phyloP scores from a whole-genome alignment of 30 jellyfish, hydroid and myxozoan genomes.

The Aurelia aurita complex sp. Pacific region DNA sequence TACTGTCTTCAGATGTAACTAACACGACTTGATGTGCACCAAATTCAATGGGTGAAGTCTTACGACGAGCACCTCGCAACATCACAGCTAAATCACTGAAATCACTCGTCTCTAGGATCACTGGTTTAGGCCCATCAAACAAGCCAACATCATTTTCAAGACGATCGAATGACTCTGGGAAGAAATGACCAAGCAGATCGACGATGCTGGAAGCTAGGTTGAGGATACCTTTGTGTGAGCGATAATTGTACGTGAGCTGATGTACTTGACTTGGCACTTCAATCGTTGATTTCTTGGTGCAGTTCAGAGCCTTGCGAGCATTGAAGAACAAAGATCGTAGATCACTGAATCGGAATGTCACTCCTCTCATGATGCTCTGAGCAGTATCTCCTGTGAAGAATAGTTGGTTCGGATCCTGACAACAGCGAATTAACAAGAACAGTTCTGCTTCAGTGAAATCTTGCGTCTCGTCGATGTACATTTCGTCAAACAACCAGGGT shows the following conservation, averaged over 20 bases:
- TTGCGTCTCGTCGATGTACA: constrained; percentile 90
- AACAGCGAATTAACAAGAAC: constrained; percentile 63
- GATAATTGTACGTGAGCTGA: constrained; percentile 81
- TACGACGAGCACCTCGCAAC: constrained; percentile 79
- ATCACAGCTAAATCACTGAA: constrained; percentile 74
- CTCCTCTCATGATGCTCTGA: constrained; percentile 89
- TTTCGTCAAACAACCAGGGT: constrained; percentile 78
- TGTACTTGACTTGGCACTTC: constrained; percentile 67
- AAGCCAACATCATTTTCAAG: constrained; percentile 76
- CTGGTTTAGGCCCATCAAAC: constrained; percentile 95
- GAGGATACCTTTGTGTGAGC: constrained; percentile 88
- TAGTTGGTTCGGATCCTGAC: constrained; percentile 79
- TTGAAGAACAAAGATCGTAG: constrained; percentile 60
- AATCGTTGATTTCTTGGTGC: constrained; percentile 21
- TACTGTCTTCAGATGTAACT: constrained; percentile 80
- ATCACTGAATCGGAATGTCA: constrained; percentile 87
- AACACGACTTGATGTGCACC: constrained; percentile 96
- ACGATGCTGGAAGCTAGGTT: constrained; percentile 75
- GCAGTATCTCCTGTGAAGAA: constrained; percentile 96
- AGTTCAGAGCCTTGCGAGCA: constrained; percentile 49
- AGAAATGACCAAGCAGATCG: constrained; percentile 55
- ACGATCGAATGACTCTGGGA: constrained; percentile 84
- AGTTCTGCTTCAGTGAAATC: constrained; percentile 92
- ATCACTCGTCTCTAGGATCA: constrained; percentile 72
- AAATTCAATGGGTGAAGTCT: constrained; percentile 87